Evolutionary conservation across 2,113 vertebrate genomes (phyloP), one percentile per base, ranked within the genome.

Genomic region (Orientallactaga bullata): DNA sequence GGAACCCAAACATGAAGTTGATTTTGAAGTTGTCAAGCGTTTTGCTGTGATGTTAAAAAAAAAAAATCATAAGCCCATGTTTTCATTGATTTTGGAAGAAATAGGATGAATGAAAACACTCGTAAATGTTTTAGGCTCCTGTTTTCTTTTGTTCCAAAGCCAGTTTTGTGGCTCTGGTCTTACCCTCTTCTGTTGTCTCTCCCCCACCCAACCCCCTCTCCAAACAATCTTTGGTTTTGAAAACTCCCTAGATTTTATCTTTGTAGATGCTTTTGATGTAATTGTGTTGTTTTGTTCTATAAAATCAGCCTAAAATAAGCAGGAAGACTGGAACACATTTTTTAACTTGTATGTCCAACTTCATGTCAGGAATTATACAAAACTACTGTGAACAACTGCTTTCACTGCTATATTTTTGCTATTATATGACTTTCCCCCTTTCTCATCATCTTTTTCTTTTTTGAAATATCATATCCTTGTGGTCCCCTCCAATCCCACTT

Each of bases 1-100:
- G 89, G 96, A 83, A 69, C 96, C 96, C 97, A 98, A 98, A 98
- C 97, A 95, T 98, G 98, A 98, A 98, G 97, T 98, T 98, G 98
- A 98, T 98, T 98, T 98, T 98, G 98, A 98, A 98, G 97, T 98
- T 97, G 97, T 76, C 24, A 72, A 8, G 96, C 92, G 94, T 98
- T 98, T 97, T 97, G 95, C 95, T 92, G 12, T 21, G 0, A 93
- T 97, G 85, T 98, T 47, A 47, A 47, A 47, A 47, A 55, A 97
- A 98, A 98, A 97, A 96, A 92, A 90, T 95, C 86, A 91, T 95
- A 96, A 72, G 85, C 80, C n/a, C 79, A 84, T 77, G 66, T 95
- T 95, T 97, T 93, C n/a, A 85, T 83, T 74, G 90, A 92, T 85
- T 81, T 8, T 95, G 94, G 55, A 95, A 97, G 82, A 96, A 95